phyloP scores from a whole-genome alignment of 2,113 vertebrate genomes.

The Ibidorhyncha struthersii region DNA sequence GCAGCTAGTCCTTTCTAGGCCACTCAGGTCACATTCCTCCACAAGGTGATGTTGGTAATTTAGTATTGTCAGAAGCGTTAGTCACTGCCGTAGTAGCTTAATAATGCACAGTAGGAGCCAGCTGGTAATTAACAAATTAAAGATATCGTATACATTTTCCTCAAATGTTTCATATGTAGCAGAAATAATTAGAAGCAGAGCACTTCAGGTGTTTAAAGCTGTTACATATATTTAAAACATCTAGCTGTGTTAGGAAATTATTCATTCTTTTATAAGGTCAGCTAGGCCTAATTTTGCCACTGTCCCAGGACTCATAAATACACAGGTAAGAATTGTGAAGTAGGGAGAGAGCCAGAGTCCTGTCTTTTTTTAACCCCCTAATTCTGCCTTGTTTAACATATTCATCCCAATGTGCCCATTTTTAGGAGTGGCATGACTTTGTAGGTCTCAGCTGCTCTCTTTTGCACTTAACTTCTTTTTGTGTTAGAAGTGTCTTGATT shows the following conservation, averaged over 20 bases:
- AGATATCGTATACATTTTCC: conserved; percentile 10
- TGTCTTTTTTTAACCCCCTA: not conserved
- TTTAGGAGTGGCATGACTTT: no score
- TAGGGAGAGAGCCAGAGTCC: not conserved
- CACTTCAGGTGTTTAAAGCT: not conserved
- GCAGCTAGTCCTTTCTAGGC: not conserved
- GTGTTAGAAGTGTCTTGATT: not conserved
- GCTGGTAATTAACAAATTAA: conserved; percentile 55
- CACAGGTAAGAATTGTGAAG: not conserved
- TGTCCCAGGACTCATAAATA: not conserved
- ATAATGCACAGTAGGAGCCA: not conserved
- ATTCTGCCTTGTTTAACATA: not conserved
- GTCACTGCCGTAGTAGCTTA: conserved; percentile 33
- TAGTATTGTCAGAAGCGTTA: conserved; percentile 40
- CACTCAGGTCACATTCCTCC: conserved; percentile 20
- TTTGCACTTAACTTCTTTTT: not conserved
- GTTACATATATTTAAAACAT: not conserved
- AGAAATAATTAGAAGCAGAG: conserved; percentile 18
- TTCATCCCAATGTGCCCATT: not conserved
- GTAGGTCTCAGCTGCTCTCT: not conserved
- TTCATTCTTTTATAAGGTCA: conserved; percentile 5
- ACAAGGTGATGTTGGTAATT: conserved; percentile 44
- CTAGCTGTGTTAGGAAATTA: not conserved
- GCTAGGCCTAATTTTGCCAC: not conserved
- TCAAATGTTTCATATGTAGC: not conserved